These are phyloP conservation scores for Lophotriccus pileatus DNA, from an alignment of 2,797 vertebrate genomes.

Conservation along the genomic window DNA sequence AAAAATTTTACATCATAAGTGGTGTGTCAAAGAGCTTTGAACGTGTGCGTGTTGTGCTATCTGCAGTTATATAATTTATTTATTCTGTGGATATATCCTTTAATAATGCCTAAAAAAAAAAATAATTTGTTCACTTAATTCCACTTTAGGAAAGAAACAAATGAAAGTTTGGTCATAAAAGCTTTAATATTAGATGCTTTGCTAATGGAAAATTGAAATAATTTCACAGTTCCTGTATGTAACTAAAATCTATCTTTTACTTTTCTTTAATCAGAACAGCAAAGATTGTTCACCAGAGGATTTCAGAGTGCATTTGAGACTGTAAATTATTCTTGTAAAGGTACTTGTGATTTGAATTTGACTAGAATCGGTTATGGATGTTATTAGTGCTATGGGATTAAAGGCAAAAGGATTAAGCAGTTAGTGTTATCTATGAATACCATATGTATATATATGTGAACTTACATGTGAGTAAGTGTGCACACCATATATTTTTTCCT, in stretches of 20 bases:
- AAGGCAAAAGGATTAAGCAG: not conserved
- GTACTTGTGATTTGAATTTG: not conserved
- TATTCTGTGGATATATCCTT: not conserved
- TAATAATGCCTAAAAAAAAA: not conserved
- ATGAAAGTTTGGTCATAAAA: not conserved
- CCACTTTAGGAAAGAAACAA: not conserved
- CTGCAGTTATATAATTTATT: not conserved
- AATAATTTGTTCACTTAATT: not conserved
- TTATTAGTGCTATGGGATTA: not conserved
- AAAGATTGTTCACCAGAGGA: not conserved
- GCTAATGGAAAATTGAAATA: not conserved
- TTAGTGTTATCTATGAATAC: not conserved
- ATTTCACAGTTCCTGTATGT: not conserved
- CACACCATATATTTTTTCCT: not conserved
- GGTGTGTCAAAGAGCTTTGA: not conserved
- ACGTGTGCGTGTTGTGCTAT: not conserved
- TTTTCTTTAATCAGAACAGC: not conserved
- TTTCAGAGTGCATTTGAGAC: conserved; percentile 1
- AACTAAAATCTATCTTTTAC: not conserved
- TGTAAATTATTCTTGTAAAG: not conserved
- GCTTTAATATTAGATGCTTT: not conserved
- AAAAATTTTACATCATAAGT: not conserved
- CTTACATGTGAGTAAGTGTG: not conserved
- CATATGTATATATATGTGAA: not conserved
- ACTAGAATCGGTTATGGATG: not conserved